These are phyloP conservation scores for Burhinus oedicnemus DNA, from an alignment of 2,113 vertebrate genomes.

Conservation along the genomic window DNA sequence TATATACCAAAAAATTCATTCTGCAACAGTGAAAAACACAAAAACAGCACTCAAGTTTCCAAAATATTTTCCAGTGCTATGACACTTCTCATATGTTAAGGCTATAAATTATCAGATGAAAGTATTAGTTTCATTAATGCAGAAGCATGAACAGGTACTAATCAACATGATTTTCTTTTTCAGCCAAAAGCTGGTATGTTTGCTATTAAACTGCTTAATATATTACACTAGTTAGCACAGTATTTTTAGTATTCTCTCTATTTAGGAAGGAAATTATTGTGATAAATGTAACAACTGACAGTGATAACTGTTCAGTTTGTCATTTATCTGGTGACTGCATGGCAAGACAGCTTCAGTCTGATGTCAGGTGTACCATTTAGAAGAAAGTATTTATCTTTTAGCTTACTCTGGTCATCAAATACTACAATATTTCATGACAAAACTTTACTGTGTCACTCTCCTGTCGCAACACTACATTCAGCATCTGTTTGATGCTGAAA, in stretches of 20 bases:
- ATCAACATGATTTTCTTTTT: not conserved
- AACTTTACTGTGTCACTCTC: not conserved
- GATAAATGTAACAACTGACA: not conserved
- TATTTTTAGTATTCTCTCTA: not conserved
- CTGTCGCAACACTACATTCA: not conserved
- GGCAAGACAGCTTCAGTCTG: not conserved
- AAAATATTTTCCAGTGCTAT: not conserved
- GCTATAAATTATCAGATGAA: not conserved
- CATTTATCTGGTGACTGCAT: not conserved
- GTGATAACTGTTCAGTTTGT: not conserved
- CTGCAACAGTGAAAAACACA: not conserved
- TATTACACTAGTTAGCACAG: not conserved
- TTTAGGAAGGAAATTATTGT: not conserved
- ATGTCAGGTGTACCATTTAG: not conserved
- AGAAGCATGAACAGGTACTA: not conserved
- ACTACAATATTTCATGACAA: not conserved
- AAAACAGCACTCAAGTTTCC: not conserved
- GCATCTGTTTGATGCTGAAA: constrained; percentile 23
- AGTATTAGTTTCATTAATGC: not conserved
- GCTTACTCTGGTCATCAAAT: constrained; percentile 2
- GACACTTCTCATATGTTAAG: not conserved
- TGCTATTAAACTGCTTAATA: not conserved
- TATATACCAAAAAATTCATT: not conserved
- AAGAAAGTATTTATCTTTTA: not conserved
- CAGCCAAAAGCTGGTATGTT: not conserved